Percentiles rank a stretch among this genome's conserved stretches.
These are phyloP conservation scores for Antigone vipio DNA, from an alignment of 2,113 vertebrate species.

Conservation along the genomic window DNA sequence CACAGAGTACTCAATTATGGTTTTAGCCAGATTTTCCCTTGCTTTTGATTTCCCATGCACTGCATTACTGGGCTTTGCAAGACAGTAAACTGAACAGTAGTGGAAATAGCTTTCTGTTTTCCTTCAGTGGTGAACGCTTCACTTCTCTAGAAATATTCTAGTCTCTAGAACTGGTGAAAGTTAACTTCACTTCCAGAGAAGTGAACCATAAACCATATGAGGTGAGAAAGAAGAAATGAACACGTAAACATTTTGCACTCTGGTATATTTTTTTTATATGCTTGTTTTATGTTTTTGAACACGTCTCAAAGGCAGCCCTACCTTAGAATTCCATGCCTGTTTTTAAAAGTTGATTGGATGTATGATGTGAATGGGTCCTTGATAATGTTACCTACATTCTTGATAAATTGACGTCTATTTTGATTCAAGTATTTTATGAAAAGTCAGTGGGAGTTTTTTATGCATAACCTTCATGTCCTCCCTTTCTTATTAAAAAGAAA, in stretches of 20 bases:
- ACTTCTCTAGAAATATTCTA: background rate
- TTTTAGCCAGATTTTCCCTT: background rate
- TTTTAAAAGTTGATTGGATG: background rate
- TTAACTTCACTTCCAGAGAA: background rate
- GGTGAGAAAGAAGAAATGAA: background rate
- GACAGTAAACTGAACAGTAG: background rate
- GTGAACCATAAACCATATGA: background rate
- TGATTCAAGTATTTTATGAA: background rate
- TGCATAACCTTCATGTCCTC: background rate
- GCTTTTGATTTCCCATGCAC: background rate
- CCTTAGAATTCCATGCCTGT: background rate
- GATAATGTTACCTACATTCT: background rate
- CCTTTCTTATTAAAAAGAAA: constrained; percentile 18
- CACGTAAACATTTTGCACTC: background rate
- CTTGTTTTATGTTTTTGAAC: background rate
- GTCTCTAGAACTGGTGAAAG: background rate
- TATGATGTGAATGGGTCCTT: background rate
- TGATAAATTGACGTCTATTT: background rate
- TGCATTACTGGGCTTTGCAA: background rate
- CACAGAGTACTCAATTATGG: background rate
- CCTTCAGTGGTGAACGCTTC: background rate
- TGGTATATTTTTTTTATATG: background rate
- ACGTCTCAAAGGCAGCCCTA: background rate
- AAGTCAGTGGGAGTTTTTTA: background rate
- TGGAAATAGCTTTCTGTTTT: background rate